These are phyloP conservation scores for Oscheius sp. DNA, from an alignment of 2,888 invertebrate genomes.

Conservation along the genomic window DNA sequence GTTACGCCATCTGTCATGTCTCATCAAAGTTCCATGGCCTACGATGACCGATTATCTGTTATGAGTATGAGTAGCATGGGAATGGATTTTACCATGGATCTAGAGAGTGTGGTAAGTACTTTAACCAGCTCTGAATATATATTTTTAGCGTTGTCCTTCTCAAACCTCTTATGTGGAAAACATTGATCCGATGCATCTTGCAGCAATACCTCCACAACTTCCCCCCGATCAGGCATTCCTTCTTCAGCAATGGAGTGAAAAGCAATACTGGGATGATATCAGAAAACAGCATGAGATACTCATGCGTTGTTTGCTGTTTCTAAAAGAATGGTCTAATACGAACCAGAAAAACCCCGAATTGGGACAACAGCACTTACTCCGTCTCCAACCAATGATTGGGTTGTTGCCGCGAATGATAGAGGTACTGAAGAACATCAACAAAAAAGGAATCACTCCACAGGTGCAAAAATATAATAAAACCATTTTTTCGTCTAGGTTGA, in stretches of 20 bases:
- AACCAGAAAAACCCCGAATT: no score
- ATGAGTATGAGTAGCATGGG: slow-evolving; percentile 1
- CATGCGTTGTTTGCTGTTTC: no score
- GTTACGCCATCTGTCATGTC: slow-evolving; percentile 20
- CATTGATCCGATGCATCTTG: background rate
- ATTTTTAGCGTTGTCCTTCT: background rate
- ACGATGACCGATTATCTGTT: background rate
- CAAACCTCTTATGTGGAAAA: slow-evolving; percentile 4
- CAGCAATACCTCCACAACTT: background rate
- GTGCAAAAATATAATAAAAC: no score
- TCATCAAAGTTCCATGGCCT: background rate
- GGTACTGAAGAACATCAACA: background rate
- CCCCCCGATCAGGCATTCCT: no score
- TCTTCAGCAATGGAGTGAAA: no score
- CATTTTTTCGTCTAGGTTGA: no score
- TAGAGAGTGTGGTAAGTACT: background rate
- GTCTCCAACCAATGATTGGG: no score
- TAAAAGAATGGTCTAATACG: no score
- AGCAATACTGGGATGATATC: no score
- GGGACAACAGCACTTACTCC: no score
- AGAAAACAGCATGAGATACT: no score
- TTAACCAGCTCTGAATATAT: background rate
- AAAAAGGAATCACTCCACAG: background rate
- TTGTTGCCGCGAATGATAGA: background rate
- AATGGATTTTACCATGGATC: background rate